Evolutionary conservation across 2,888 invertebrate genomes (phyloP), one percentile per base, ranked within the genome.

Genomic region (Sepiola atlantica): DNA sequence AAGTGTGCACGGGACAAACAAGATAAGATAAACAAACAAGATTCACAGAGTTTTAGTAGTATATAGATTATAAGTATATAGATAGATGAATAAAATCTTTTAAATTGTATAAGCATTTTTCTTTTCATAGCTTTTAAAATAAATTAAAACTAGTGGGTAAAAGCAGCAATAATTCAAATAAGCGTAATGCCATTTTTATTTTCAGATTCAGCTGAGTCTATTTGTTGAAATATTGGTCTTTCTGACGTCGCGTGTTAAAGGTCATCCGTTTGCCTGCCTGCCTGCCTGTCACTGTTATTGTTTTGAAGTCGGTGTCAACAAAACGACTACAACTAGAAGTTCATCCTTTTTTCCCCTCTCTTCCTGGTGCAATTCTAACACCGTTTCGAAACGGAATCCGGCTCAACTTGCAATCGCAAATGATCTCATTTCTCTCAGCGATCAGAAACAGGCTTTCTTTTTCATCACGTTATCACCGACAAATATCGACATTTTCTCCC

Each of bases 301-400:
- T 92, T 92, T 92, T 92, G 92, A 92, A 92, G 45, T 55, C 54
- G 54, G 55, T 92, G 55, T 92, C 92, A 92, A 92, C 92, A 92
- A n/a, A 28, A 92, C 54, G 92, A 54, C 92, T 3, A 45, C 45
- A 12, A 14, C 3, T 20, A 77, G n/a, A 18, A 92, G 54, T 55
- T 45, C 54, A 92, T n/a, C 54, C 20, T 54, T 18, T 35, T 18
- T 92, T n/a, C 54, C 32, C 28, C 16, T 24, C 4, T 92, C 28
- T 45, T 91, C 35, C 24, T 32, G 24, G 35, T 54, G 12, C 54
- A 54, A 77, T 12, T 14, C 54, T 20, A 35, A 35, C 24, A 35
- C 24, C 12, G 18, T 10, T 54, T 45, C n/a, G 35, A 21, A n/a
- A 0, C 45, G n/a, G 18, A 45, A 92, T 55, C 28, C n/a, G 45